These are phyloP conservation scores for Cryptophagus acutangulus DNA, from an alignment of 2,888 invertebrate genomes.

Conservation along the genomic window DNA sequence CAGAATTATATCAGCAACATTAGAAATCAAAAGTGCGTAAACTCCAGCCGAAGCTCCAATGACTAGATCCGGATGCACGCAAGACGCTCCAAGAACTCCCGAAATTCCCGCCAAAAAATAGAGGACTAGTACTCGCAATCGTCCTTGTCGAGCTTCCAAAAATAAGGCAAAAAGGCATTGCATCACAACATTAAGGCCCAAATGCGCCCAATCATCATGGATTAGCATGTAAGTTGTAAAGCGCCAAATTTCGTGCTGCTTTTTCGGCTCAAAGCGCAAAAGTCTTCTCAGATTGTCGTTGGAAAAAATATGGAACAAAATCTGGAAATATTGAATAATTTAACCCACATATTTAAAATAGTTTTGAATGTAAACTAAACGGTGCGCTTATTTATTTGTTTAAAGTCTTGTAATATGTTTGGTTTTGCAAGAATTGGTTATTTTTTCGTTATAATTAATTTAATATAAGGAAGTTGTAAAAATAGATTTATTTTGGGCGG, in stretches of 20 bases:
- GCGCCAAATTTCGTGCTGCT: conserved; percentile 70
- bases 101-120: conserved; percentile 73
- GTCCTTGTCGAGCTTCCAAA: conserved; percentile 69
- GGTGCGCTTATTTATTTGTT: too few species aligned
- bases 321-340: conserved; percentile 20
- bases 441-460: neutral
- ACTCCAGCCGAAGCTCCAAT: conserved; percentile 90
- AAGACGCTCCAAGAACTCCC: conserved; percentile 70
- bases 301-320: conserved; percentile 30
- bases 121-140: conserved; percentile 62
- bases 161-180: conserved; percentile 57
- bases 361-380: neutral
- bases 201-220: conserved; percentile 71
- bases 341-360: neutral
- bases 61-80: conserved; percentile 71
- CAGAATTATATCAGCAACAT: conserved; percentile 77
- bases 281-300: conserved; percentile 24
- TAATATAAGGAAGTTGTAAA: neutral
- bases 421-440: too few species aligned
- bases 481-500: too few species aligned
- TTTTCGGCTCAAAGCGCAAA: conserved; percentile 59
- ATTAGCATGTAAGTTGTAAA: conserved; percentile 74
- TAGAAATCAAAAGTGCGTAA: conserved; percentile 81
- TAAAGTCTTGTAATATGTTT: neutral
- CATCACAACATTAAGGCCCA: conserved; percentile 70